phyloP scores from a whole-genome alignment of 2,113 vertebrate genomes.

The Rhagologus leucostigma region DNA sequence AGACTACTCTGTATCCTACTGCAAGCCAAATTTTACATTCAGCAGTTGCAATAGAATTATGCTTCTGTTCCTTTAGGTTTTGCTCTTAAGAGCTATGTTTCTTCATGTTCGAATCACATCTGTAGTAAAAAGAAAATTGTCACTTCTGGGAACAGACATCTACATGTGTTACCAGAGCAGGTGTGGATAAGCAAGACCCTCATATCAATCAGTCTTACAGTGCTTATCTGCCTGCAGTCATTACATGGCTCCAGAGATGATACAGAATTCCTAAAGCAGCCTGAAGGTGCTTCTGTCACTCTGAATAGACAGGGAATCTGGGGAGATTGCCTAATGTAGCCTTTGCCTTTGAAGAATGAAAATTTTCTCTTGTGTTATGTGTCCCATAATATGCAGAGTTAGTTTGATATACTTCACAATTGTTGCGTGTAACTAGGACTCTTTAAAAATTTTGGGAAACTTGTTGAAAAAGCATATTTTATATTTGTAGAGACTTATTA shows the following conservation, averaged over 20 bases:
- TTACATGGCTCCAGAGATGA: neutral
- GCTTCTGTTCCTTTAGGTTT: neutral
- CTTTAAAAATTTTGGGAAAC: neutral
- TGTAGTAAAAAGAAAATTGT: neutral
- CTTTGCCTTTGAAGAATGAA: neutral
- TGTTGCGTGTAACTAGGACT: neutral
- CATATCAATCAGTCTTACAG: neutral
- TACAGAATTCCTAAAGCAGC: constrained; percentile 14
- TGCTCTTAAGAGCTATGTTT: neutral
- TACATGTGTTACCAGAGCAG: neutral
- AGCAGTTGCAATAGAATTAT: neutral
- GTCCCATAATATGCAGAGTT: neutral
- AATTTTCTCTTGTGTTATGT: neutral
- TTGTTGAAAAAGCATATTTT: neutral
- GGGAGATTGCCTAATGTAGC: neutral
- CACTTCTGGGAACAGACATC: neutral
- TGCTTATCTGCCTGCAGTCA: neutral
- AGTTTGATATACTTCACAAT: neutral
- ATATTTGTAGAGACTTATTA: neutral
- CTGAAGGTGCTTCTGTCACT: neutral
- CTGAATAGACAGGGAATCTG: neutral
- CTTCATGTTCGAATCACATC: neutral
- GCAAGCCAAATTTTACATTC: neutral
- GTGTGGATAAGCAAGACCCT: neutral
- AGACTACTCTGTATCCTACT: neutral